Percentiles rank a stretch among this genome's conserved stretches.
Conservation (phyloP, 2,113 vertebrate genomes). For the Anthoscopus minutus region DNA sequence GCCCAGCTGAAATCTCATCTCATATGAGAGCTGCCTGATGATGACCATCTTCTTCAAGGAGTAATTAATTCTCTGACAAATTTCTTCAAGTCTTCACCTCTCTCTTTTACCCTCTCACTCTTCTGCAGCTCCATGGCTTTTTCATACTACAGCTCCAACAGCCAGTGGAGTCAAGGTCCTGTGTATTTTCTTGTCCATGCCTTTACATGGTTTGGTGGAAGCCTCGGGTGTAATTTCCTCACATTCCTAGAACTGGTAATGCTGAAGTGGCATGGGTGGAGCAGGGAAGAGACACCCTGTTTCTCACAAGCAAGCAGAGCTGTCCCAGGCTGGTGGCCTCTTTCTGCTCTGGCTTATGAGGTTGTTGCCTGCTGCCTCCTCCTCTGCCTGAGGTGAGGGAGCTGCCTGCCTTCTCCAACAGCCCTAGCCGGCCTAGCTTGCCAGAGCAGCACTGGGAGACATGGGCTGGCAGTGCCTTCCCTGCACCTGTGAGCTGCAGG, state of each 20-base stretch:
- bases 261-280: not conserved
- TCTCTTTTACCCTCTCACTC: not conserved
- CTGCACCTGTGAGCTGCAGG: fast-evolving
- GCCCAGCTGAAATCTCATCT: not conserved
- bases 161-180: not conserved
- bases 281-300: not conserved
- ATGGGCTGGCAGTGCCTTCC: fast-evolving
- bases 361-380: not conserved
- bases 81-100: not conserved
- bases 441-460: not conserved
- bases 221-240: not conserved
- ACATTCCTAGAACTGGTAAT: fast-evolving
- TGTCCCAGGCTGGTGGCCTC: not conserved
- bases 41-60: not conserved
- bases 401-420: not conserved
- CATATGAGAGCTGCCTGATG: not conserved
- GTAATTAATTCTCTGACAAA: not conserved
- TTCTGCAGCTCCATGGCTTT: not conserved
- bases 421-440: not conserved
- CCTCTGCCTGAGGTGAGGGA: not conserved
- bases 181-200: not conserved
- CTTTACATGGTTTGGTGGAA: not conserved
- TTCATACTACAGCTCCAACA: not conserved
- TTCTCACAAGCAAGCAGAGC: not conserved
- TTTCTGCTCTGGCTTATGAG: not conserved